A percentile compares a stretch with the other conserved stretches of the same genome.
Evolutionary conservation across 2,797 vertebrate genomes (phyloP).

Genomic region (Molothrus aeneus): DNA sequence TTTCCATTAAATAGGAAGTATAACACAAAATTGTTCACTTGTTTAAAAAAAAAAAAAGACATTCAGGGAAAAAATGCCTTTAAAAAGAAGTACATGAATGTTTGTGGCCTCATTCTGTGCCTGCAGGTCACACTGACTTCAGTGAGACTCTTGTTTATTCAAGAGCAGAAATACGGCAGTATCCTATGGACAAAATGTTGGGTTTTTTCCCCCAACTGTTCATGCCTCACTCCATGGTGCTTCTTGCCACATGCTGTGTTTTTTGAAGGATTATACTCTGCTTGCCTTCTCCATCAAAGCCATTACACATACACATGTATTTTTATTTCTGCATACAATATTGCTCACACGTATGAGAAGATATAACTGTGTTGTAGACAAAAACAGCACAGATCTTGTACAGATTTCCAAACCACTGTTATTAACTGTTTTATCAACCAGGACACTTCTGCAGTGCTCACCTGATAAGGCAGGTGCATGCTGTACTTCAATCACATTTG

Average conservation of each 20-base stretch:
- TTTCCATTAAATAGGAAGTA: neutral
- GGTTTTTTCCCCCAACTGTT: neutral
- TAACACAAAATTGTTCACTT: neutral
- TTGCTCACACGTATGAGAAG: accelerated
- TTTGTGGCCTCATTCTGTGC: neutral
- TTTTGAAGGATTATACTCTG: neutral
- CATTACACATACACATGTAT: neutral
- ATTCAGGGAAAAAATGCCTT: neutral
- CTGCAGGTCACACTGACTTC: neutral
- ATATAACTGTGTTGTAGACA: neutral
- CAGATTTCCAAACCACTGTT: neutral
- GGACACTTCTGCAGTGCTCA: neutral
- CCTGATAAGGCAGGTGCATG: neutral
- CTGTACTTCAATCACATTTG: neutral
- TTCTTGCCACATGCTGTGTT: neutral
- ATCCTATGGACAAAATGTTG: neutral
- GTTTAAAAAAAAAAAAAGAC: neutral
- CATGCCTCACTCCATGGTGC: neutral
- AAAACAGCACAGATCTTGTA: neutral
- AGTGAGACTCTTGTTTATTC: neutral
- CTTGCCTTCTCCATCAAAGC: neutral
- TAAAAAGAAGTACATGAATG: neutral
- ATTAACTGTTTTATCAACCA: neutral
- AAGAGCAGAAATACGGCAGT: neutral
- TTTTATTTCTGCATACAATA: neutral